These are phyloP conservation scores for Hermaeophaga mercurialis DNA, from an alignment of 2,888 invertebrate species.

Conservation along the genomic window DNA sequence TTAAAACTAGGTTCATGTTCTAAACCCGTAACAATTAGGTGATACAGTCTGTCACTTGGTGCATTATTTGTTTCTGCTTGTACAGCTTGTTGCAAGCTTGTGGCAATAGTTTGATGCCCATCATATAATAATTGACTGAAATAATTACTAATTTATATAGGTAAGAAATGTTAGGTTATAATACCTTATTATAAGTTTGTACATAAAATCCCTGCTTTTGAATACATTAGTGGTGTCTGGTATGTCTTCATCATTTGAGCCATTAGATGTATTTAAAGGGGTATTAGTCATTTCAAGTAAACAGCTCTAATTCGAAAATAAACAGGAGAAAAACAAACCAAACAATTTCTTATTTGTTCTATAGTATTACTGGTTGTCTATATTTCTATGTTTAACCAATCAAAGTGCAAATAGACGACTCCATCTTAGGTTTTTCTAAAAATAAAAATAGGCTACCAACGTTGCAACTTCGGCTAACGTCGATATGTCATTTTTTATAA, in stretches of 20 bases:
- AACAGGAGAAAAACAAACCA: too few relatives aligned
- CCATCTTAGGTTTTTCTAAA: too few relatives aligned
- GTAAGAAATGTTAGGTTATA: background rate
- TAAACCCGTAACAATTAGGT: constrained; percentile 83
- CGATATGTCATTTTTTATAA: too few relatives aligned
- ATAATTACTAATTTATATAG: background rate
- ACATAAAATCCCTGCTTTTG: constrained; percentile 86
- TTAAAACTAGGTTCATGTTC: constrained; percentile 81
- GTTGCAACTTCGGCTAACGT: too few relatives aligned
- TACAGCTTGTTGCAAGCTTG: constrained; percentile 79
- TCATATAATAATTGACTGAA: constrained; percentile 96
- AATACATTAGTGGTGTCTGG: constrained; percentile 77
- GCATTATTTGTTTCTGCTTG: constrained; percentile 94
- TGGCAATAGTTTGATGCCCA: constrained; percentile 92
- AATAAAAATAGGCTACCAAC: too few relatives aligned
- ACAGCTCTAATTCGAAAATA: too few relatives aligned
- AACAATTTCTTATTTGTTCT: too few relatives aligned
- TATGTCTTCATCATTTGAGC: constrained; percentile 56
- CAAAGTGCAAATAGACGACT: too few relatives aligned
- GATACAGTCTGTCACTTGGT: constrained; percentile 90
- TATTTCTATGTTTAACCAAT: too few relatives aligned
- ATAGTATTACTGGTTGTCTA: too few relatives aligned
- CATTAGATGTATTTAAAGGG: constrained; percentile 23
- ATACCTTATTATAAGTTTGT: constrained; percentile 91
- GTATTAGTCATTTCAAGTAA: constrained; percentile 24